Conservation (phyloP, 2,888 invertebrate species). For the Aspidapion aeneum region DNA sequence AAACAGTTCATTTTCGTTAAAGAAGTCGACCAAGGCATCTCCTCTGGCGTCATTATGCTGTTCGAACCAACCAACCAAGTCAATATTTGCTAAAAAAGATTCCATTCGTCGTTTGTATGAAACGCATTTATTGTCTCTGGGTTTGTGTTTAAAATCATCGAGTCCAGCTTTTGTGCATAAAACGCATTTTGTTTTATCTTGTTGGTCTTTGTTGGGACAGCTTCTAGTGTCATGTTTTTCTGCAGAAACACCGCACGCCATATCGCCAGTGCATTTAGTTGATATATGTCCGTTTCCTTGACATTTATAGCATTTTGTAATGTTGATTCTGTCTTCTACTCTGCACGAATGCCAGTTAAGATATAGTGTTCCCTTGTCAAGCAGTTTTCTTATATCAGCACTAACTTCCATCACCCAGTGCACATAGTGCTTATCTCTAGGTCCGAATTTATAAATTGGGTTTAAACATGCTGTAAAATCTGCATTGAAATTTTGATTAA, state of each 20-base stretch:
- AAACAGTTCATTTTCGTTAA: not conserved
- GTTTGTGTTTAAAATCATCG: slow-evolving; percentile 1
- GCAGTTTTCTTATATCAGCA: not conserved
- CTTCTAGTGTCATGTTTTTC: slow-evolving; percentile 3
- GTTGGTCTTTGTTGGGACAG: slow-evolving; percentile 1
- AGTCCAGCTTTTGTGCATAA: slow-evolving; percentile 1
- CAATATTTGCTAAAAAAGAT: not conserved
- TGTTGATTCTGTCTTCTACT: slow-evolving; percentile 8
- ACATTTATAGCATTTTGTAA: not conserved
- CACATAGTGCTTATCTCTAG: slow-evolving; percentile 9
- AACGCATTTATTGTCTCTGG: slow-evolving; percentile 3
- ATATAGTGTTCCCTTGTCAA: not conserved
- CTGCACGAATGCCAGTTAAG: slow-evolving; percentile 11
- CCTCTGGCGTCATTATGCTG: not conserved
- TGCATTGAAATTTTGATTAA: not conserved
- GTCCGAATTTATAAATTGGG: slow-evolving; percentile 5
- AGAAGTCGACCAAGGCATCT: not conserved
- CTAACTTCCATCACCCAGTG: slow-evolving; percentile 10
- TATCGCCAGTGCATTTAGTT: not conserved
- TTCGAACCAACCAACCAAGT: slow-evolving; percentile 1
- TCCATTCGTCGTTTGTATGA: not conserved
- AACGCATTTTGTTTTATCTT: not conserved
- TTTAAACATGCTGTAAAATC: not conserved
- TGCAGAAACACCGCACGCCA: not conserved
- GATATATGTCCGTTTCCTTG: slow-evolving; percentile 9